Percentiles rank a stretch among this genome's conserved stretches.
Evolutionary conservation across 2,797 vertebrate species (phyloP).

Genomic region (Zenarchopterus dispar): DNA sequence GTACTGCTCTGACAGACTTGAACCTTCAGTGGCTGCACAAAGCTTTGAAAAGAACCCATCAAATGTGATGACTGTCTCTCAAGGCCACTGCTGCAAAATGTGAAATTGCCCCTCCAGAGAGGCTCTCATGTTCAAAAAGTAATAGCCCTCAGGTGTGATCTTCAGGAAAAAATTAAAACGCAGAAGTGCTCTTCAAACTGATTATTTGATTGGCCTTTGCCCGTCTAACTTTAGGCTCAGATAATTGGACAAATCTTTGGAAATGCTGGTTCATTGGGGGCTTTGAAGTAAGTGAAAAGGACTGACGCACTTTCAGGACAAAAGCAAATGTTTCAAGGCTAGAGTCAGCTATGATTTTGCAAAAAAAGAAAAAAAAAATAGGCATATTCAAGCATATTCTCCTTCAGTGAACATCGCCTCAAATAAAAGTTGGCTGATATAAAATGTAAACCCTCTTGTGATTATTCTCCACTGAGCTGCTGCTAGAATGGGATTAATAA

Average conservation of each 20-base stretch:
- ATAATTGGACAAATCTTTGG: slow-evolving; percentile 48
- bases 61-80: slow-evolving; percentile 31
- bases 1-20: background rate
- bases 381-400: background rate
- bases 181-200: slow-evolving; percentile 54
- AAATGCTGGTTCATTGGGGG: slow-evolving; percentile 9
- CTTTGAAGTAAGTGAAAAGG: slow-evolving; percentile 13
- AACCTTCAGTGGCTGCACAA: slow-evolving; percentile 19
- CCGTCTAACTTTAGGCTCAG: slow-evolving; percentile 43
- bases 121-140: slow-evolving; percentile 37
- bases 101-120: slow-evolving; percentile 40
- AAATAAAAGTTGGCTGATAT: background rate
- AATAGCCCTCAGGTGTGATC: slow-evolving; percentile 53
- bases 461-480: slow-evolving; percentile 19
- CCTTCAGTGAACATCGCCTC: background rate
- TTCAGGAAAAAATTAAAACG: slow-evolving; percentile 45
- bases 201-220: slow-evolving; percentile 68
- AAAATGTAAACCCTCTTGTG: slow-evolving; percentile 13
- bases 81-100: slow-evolving; percentile 44
- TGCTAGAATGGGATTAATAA: background rate
- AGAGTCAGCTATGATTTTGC: background rate
- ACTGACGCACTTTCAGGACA: slow-evolving; percentile 15
- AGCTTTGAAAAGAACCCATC: slow-evolving; percentile 44
- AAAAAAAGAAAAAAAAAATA: background rate
- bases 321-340: slow-evolving; percentile 1